These are phyloP conservation scores for Ormyrus rosae DNA, from an alignment of 2,888 invertebrate genomes.

Conservation along the genomic window DNA sequence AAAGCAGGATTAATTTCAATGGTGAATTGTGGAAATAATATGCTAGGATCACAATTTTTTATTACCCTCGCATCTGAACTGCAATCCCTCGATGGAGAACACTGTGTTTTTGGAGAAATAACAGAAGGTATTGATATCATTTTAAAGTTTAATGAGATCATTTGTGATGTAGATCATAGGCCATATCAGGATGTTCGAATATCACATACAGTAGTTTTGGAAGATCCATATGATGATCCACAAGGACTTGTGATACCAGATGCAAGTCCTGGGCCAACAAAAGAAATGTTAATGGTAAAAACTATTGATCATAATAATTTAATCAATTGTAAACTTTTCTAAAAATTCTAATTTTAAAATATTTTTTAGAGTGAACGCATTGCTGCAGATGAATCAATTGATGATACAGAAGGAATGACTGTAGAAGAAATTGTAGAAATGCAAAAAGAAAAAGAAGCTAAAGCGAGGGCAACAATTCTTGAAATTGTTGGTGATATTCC, in stretches of 20 bases:
- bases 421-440: conserved; percentile 90
- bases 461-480: conserved; percentile 96
- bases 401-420: conserved; percentile 92
- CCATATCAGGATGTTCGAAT: conserved; percentile 97
- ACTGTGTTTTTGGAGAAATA: conserved; percentile 97
- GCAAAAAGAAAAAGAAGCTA: conserved; percentile 93
- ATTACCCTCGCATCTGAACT: conserved; percentile 92
- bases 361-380: conserved; percentile 85
- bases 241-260: conserved; percentile 85
- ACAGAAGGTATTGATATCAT: conserved; percentile 93
- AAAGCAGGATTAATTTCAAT: conserved; percentile 93
- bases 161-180: conserved; percentile 91
- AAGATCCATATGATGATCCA: conserved; percentile 97
- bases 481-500: conserved; percentile 99
- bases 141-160: conserved; percentile 92
- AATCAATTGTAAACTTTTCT: background rate
- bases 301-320: background rate
- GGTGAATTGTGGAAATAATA: conserved; percentile 93
- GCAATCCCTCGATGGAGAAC: conserved; percentile 91
- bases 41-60: conserved; percentile 94
- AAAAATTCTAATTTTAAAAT: conserved; percentile 11
- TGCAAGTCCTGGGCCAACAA: conserved; percentile 92
- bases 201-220: conserved; percentile 95
- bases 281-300: conserved; percentile 81
- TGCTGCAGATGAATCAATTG: conserved; percentile 94